Evolutionary conservation across 1,140 invertebrate species (phyloP), one percentile per base, ranked within the genome.

Genomic region (Fragariocoptes setiger): DNA sequence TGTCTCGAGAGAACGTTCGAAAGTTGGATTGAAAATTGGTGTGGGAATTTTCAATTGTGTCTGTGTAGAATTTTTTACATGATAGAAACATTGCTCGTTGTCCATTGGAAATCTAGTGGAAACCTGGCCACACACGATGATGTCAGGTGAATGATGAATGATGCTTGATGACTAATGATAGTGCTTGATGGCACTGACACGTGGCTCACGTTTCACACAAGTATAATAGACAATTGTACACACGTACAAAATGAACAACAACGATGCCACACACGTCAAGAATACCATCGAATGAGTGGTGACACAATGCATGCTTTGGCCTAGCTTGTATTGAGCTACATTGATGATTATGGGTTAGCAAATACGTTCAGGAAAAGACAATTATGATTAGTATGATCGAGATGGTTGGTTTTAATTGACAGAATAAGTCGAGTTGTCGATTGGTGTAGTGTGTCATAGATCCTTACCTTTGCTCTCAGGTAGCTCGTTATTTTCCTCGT

Each of bases 271-370:
- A 1, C 86, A 75, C 40, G 75, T 75, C 36, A 88, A 58, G 2
- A 77, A 72, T 37, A 86, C 56, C 2, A 88, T 74, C 3, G 79
- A 83, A 17, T 77, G 78, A 42, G 76, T 83, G 17, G 79, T 77
- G 55, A 79, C 86, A 2, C 36, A 37, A 53, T 78, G 75, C 37
- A 76, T 67, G 38, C 76, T 75, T 45, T 13, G 43, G 25, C 2
- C 22, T 5, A 19, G 16, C n/a, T 19, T 14, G 17, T 60, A 0
- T 66, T 65, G 47, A 47, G 4, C 35, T 15, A 21, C 15, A 36
- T 37, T 43, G 40, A 22, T 25, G 21, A 40, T 43, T 18, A 12
- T 43, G 19, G 13, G 35, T 25, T 21, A 36, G 22, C 21, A 43
- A 31, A 46, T 15, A 14, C 31, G 38, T 39, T 19, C 41, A 37